These are phyloP conservation scores for Thrips palmi DNA, from an alignment of 1,140 invertebrate species.

Conservation along the genomic window DNA sequence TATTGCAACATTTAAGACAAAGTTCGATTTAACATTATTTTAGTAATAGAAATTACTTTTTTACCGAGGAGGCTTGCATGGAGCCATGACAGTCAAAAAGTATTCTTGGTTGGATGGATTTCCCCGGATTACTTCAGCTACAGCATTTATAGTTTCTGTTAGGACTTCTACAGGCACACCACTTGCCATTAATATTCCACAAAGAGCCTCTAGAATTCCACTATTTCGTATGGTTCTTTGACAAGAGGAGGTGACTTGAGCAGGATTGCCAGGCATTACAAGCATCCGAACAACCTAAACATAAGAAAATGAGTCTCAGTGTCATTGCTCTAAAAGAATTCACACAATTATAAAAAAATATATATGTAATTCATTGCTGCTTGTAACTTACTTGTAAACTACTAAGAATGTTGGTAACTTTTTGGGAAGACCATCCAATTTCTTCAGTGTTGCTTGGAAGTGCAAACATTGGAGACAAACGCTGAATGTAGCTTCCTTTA, in stretches of 20 bases:
- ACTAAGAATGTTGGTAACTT: slow-evolving; percentile 84
- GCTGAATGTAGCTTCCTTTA: slow-evolving; percentile 70
- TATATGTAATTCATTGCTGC: not conserved
- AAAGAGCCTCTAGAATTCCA: slow-evolving; percentile 63
- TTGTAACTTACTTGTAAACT: slow-evolving; percentile 48
- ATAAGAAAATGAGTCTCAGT: not conserved
- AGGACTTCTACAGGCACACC: slow-evolving; percentile 93
- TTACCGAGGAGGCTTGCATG: slow-evolving; percentile 71
- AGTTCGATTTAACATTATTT: not conserved
- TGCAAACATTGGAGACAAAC: slow-evolving; percentile 70
- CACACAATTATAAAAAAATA: not conserved
- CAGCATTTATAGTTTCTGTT: slow-evolving; percentile 88
- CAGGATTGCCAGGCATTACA: slow-evolving; percentile 74
- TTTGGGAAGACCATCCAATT: slow-evolving; percentile 77
- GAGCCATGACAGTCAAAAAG: slow-evolving; percentile 79
- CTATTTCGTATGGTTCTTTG: slow-evolving; percentile 76
- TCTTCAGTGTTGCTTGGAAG: slow-evolving; percentile 46
- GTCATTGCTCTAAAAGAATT: not conserved
- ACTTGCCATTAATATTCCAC: slow-evolving; percentile 80
- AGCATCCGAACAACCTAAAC: slow-evolving; percentile 59
- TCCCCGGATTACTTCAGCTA: slow-evolving; percentile 87
- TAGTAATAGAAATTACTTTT: slow-evolving; percentile 1
- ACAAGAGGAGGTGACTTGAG: slow-evolving; percentile 56
- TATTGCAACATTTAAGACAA: slow-evolving; percentile 6
- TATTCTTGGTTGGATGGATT: slow-evolving; percentile 83